Evolutionary conservation across 2,888 invertebrate species (phyloP).

Genomic region (Latrodectus hesperus): DNA sequence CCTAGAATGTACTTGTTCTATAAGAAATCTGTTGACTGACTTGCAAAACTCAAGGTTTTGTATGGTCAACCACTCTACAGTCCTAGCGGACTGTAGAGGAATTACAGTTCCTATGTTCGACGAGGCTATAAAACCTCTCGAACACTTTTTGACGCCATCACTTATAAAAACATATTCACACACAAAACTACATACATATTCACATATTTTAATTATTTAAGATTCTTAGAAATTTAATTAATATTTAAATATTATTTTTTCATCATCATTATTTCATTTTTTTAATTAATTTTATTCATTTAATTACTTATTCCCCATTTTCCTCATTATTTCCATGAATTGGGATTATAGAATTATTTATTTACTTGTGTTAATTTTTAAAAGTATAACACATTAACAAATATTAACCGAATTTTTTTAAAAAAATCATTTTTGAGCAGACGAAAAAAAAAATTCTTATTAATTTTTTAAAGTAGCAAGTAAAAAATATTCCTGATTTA

Average conservation of each 20-base stretch:
- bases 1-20: slow-evolving; percentile 57
- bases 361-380: not conserved
- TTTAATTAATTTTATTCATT: not conserved
- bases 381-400: too few species aligned
- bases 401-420: too few species aligned
- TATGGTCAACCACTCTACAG: slow-evolving; percentile 36
- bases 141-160: slow-evolving; percentile 63
- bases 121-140: slow-evolving; percentile 22
- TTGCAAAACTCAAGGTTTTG: slow-evolving; percentile 34
- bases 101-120: slow-evolving; percentile 66
- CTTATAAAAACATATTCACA: slow-evolving; percentile 22
- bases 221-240: not conserved
- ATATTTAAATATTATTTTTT: slow-evolving; percentile 1
- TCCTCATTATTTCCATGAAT: too few species aligned
- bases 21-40: slow-evolving; percentile 48
- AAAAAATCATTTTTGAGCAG: too few species aligned
- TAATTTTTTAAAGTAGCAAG: too few species aligned
- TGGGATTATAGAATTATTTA: not conserved
- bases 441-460: too few species aligned
- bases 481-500: too few species aligned
- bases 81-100: slow-evolving; percentile 31
- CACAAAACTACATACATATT: slow-evolving; percentile 24
- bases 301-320: not conserved
- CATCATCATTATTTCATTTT: not conserved
- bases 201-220: not conserved